A percentile compares a stretch with the other conserved stretches of the same genome.
Conservation (phyloP, 2,113 vertebrate genomes). For the Phylloscopus trochiloides region DNA sequence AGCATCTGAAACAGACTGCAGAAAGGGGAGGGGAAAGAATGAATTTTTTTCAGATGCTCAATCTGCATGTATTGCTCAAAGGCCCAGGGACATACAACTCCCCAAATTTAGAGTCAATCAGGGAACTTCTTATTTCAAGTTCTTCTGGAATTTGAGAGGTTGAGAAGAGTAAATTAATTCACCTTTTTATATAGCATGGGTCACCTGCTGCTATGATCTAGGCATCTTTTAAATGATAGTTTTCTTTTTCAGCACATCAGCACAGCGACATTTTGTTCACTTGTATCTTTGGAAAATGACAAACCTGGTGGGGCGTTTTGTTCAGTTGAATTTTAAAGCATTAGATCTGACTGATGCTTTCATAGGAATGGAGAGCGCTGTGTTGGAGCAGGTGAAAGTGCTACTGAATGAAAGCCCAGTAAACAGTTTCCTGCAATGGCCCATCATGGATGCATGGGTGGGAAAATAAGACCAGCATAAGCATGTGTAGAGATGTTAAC, state of each 20-base stretch:
- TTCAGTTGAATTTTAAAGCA: background rate
- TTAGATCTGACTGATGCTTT: background rate
- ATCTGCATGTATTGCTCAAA: background rate
- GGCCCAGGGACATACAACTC: background rate
- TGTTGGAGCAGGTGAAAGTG: background rate
- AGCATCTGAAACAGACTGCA: background rate
- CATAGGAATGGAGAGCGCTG: rapidly evolving
- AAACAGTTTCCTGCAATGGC: background rate
- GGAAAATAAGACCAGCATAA: background rate
- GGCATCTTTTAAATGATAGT: rapidly evolving
- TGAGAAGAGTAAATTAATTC: background rate
- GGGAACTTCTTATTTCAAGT: background rate
- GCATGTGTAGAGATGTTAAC: background rate
- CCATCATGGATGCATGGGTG: rapidly evolving
- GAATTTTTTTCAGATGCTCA: rapidly evolving
- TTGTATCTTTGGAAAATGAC: background rate
- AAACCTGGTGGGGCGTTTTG: background rate
- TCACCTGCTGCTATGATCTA: background rate
- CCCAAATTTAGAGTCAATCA: background rate
- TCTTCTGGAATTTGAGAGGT: background rate
- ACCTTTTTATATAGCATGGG: background rate
- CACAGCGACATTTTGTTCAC: background rate
- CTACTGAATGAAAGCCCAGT: background rate
- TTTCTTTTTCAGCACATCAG: background rate
- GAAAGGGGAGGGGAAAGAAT: background rate